These are phyloP conservation scores for Ectemnius lituratus DNA, from an alignment of 2,888 invertebrate species.

Conservation along the genomic window DNA sequence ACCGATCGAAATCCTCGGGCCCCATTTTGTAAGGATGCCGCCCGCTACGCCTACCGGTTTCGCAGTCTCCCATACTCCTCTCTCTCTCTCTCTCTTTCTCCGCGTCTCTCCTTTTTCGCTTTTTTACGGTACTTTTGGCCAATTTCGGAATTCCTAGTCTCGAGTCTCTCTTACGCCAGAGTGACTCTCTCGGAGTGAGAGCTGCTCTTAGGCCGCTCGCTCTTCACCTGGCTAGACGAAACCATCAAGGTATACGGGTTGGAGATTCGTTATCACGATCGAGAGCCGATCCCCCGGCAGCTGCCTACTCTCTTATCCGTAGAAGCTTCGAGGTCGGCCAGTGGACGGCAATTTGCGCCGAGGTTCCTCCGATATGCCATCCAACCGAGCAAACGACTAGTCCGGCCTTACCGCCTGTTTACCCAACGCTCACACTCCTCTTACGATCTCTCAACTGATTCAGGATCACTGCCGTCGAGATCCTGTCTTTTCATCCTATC, in stretches of 20 bases:
- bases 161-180: background rate
- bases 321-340: slow-evolving; percentile 41
- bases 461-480: too few relatives aligned
- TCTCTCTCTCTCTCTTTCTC: slow-evolving; percentile 15
- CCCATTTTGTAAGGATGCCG: slow-evolving; percentile 10
- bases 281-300: slow-evolving; percentile 49
- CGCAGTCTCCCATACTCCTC: slow-evolving; percentile 36
- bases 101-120: slow-evolving; percentile 26
- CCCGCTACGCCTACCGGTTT: slow-evolving; percentile 42
- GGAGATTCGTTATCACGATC: slow-evolving; percentile 64
- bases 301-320: slow-evolving; percentile 51
- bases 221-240: slow-evolving; percentile 35
- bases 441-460: too few relatives aligned
- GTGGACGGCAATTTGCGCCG: slow-evolving; percentile 61
- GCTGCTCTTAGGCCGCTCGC: too few relatives aligned
- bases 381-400: slow-evolving; percentile 24
- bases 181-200: background rate
- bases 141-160: slow-evolving; percentile 1
- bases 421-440: too few relatives aligned
- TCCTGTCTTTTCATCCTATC: too few relatives aligned
- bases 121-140: slow-evolving; percentile 4
- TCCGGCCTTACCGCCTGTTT: background rate
- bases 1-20: slow-evolving; percentile 39
- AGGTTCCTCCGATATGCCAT: slow-evolving; percentile 27
- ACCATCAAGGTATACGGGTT: slow-evolving; percentile 40